Evolutionary conservation across 1,140 invertebrate genomes (phyloP), one percentile per base, ranked within the genome.

Genomic region (Pseudomyrmex concolor): DNA sequence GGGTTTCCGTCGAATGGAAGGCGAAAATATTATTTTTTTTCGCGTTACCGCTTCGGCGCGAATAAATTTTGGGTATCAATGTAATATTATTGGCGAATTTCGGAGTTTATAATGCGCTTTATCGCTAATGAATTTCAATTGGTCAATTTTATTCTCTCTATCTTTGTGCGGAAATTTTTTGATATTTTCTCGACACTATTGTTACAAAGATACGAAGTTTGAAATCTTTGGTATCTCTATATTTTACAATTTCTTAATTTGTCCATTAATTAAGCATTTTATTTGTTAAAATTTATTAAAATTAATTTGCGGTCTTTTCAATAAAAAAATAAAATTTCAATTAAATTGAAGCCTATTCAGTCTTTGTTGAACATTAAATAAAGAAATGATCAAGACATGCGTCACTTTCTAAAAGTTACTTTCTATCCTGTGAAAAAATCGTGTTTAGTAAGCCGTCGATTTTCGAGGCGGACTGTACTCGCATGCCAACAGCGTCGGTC

Each of bases 401-500:
- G 74, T 80, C 51, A 63, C 70, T 81, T 70, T 45, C 22, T 50
- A 10, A 62, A 64, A 62, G 55, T 43, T 15, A 25, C 48, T 60
- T 59, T 59, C 43, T 15, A 50, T 45, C 57, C n/a, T 34, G 34
- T 34, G 71, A 13, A 10, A 71, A 19, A 63, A 1, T 7, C 50
- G 15, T 22, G 34, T 34, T 17, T 8, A 22, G 51, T 25, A 50
- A 60, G 50, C 51, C 81, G 51, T 63, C 57, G 74, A 86, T 85
- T 87, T 86, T 89, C 88, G 8, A n/a, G 25, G 22, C 72, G 83
- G 88, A 87, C 84, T 89, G 84, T 89, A 89, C 82, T 71, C 84
- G 86, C 88, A 88, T 91, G 89, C 85, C 85, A 90, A 89, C 88
- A 91, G 84, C 89, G 86, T 90, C 86, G 90, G 89, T 88, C 89